Base-by-base conservation (phyloP, 2,888 invertebrate genomes). In the Philaethria dido region DNA sequence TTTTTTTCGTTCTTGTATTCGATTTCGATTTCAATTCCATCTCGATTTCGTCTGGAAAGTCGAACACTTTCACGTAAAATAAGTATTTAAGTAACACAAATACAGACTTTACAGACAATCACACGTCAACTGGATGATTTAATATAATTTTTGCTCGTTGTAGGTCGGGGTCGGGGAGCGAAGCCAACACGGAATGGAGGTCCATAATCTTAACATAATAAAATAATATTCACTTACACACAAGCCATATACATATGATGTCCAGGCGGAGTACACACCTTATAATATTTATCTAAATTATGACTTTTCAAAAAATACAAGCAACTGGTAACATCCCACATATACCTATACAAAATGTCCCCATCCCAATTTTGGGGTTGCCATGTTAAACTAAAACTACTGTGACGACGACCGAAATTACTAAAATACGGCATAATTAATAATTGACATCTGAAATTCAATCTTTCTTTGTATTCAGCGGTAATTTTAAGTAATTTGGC, bases 291-390 rank as follows among this genome's bases (percentile, higher is more conserved):
- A 48, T 95, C 94, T 75, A 95, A 82, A 68, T 92, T 93, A 75
- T 93, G 94, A 72, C 91, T 90, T 79, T 94, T 94, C 74, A 95
- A 79, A 74, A 95, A 94, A 65, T 93, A 94, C 76, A 95, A 82
- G 33, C 94, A 94, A 65, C 95, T 95, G 67, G 94, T 94, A 13
- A 94, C 93, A 83, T 95, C 94, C 86, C 94, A 94, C 83, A 94
- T 94, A 77, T 95, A 95, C 33, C 74, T 78, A 70, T 94, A 93
- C 63, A 94, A 88, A 42, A 92, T 77, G 20, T 93, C 93, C 55
- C 84, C 75, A 45, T 84, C 81, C 62, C 79, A 73, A 73, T 77
- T 68, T 18, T 72, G 74, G 73, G 78, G 77, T 74, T 81, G 81
- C 82, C 84, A 83, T 42, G 68, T 59, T 33, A 60, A 64, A 59